Conservation (phyloP, 2,797 vertebrate genomes). For the Coregonus ussuriensis region DNA sequence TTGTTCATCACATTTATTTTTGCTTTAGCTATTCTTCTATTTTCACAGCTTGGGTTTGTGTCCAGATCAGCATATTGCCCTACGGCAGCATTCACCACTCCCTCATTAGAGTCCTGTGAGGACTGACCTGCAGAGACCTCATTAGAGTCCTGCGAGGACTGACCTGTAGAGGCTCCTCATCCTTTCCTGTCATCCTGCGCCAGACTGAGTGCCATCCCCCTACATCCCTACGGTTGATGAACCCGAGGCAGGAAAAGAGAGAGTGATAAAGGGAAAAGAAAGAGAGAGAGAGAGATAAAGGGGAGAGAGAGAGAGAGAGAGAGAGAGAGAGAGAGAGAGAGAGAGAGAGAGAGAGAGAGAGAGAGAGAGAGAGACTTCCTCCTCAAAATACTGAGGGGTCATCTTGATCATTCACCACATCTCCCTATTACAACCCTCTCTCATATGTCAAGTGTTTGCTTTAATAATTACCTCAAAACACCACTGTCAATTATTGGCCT, state of each 20-base stretch:
- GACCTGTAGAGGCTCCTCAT: conserved; percentile 12
- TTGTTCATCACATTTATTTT: neutral
- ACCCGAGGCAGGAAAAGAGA: neutral
- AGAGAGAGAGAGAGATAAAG: neutral
- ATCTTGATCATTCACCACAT: conserved; percentile 64
- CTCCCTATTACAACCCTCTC: conserved; percentile 56
- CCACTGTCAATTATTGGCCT: conserved; percentile 25
- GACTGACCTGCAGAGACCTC: no score
- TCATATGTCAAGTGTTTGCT: conserved; percentile 61
- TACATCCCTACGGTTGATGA: neutral
- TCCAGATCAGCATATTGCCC: neutral
- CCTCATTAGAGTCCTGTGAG: no score
- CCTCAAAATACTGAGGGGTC: conserved; percentile 12
- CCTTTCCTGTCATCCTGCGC: conserved; percentile 23
- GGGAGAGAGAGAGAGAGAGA: neutral
- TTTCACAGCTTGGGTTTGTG: neutral
- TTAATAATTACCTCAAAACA: conserved; percentile 58
- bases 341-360: neutral
- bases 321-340: no score
- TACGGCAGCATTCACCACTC: neutral
- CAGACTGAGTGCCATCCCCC: neutral
- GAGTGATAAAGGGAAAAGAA: neutral
- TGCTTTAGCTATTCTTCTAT: neutral
- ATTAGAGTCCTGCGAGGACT: neutral
- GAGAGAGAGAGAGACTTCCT: neutral